Evolutionary conservation across 2,113 vertebrate species (phyloP).

Genomic region (Numenius arquata): DNA sequence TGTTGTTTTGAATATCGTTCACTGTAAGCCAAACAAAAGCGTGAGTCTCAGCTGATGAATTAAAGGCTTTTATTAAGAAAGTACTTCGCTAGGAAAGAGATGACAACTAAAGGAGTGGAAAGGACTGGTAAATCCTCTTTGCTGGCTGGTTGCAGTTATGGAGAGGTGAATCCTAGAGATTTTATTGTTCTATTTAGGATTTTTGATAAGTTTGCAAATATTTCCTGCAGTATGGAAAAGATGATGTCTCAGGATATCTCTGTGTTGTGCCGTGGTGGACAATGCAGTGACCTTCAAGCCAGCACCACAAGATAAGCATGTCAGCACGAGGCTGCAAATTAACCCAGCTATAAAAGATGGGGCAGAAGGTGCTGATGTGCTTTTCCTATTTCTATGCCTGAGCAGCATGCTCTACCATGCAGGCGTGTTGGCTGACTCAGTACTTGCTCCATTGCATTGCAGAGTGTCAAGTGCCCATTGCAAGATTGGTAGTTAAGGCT

Average conservation of each 20-base stretch:
- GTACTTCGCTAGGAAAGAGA: not conserved
- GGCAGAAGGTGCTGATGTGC: not conserved
- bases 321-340: not conserved
- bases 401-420: fast-evolving
- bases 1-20: not conserved
- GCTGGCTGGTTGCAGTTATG: not conserved
- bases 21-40: not conserved
- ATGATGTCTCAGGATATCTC: not conserved
- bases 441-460: not conserved
- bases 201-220: not conserved
- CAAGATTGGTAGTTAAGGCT: not conserved
- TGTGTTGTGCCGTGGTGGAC: not conserved
- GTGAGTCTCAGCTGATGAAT: not conserved
- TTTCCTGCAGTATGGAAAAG: not conserved
- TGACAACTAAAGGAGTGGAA: not conserved
- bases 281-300: not conserved
- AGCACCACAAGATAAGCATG: not conserved
- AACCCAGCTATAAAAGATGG: not conserved
- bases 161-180: not conserved
- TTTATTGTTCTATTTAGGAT: not conserved
- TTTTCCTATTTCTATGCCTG: not conserved
- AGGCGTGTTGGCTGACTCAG: fast-evolving
- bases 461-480: fast-evolving
- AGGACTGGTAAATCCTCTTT: not conserved
- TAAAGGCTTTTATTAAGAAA: not conserved